Base-by-base conservation (phyloP, 1,140 invertebrate species). In the Ridgeia piscesae region DNA sequence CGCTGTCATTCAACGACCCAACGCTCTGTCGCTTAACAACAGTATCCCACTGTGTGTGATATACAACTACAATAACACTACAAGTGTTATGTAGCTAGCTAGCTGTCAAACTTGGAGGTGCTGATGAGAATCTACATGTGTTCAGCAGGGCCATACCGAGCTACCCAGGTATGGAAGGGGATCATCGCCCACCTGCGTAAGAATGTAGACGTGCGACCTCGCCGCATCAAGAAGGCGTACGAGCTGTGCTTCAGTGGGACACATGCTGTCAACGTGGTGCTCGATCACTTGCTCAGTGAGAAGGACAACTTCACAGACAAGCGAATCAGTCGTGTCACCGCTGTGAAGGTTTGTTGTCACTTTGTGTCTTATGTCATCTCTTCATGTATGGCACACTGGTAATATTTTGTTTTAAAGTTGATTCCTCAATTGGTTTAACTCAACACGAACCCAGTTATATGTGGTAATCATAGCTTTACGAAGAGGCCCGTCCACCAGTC, bases 171-270 rank as follows among this genome's bases (percentile, higher is more conserved):
- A 48, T 96, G 95, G 95, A 95, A 95, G 94, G 94, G 95, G 33
- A 93, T 96, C 21, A 94, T 95, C 35, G 93, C 93, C 31, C 94
- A 95, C 93, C 91, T 96, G 35, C 95, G 58, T 14, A 9, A 77
- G 58, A 77, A 77, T 21, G 58, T 77, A 27, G 58, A 77, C 17
- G 58, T 77, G 58, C 58, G 58, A 77, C 58, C 58, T 17, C 58
- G 58, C 27, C 58, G 58, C 58, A 77, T 77, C 58, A 77, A 77
- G 58, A 77, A 77, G 58, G 58, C 58, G 50, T 96, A 96, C 94
- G 95, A 96, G 35, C 95, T 96, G 93, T 96, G 96, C 93, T 97
- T 97, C 94, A 96, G 96, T 9, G 96, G 96, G 6, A 94, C 95
- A 21, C 96, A 97, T 94, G 96, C 96, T 42, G 96, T 97, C 17